These are phyloP conservation scores for Neodiprion lecontei DNA, from an alignment of 1,140 invertebrate genomes.

Conservation along the genomic window DNA sequence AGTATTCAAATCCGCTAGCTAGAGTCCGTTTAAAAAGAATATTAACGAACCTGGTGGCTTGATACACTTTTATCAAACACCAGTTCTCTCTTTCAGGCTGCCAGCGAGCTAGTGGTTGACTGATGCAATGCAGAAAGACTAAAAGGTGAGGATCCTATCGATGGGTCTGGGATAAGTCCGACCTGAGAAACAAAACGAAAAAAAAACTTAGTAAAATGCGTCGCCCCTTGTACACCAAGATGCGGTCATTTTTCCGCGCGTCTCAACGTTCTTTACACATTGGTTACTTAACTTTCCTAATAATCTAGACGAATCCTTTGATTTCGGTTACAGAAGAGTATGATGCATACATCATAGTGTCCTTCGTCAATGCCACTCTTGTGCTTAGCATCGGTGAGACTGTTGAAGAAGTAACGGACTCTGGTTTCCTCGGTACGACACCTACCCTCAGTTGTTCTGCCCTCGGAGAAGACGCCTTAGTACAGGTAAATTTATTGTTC, in stretches of 20 bases:
- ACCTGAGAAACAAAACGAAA: background rate
- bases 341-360: conserved; percentile 99
- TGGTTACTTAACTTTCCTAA: conserved; percentile 10
- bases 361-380: conserved; percentile 99
- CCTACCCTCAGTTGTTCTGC: conserved; percentile 97
- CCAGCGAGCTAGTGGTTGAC: conserved; percentile 54
- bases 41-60: conserved; percentile 61
- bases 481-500: conserved; percentile 75
- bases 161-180: conserved; percentile 27
- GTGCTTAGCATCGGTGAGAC: conserved; percentile 99
- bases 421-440: conserved; percentile 97
- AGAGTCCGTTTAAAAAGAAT: conserved; percentile 37
- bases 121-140: conserved; percentile 47
- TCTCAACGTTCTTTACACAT: background rate
- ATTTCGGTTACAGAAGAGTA: conserved; percentile 89
- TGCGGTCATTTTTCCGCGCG: background rate
- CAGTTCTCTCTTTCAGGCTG: conserved; percentile 72
- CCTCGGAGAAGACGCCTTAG: conserved; percentile 95
- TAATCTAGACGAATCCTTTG: conserved; percentile 46
- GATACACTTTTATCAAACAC: conserved; percentile 71
- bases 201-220: conserved; percentile 4
- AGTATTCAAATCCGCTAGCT: no score
- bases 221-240: background rate
- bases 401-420: conserved; percentile 99
- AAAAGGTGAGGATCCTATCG: conserved; percentile 53